Conservation (phyloP, 1,140 invertebrate species). For the Zophobas atratus region DNA sequence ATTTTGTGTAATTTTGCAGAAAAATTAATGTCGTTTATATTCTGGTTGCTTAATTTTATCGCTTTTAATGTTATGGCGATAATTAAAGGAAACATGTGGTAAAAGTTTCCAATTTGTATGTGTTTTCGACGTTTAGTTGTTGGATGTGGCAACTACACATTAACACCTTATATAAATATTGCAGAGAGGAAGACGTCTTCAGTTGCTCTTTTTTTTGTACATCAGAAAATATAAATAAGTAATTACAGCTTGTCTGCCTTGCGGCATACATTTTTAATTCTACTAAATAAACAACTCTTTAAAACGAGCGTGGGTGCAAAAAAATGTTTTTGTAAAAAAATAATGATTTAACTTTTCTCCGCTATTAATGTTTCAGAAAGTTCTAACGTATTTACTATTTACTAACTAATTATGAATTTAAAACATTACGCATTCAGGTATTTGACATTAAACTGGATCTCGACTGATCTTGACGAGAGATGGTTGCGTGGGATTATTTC, state of each 20-base stretch:
- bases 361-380: too few relatives aligned
- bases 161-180: slow-evolving; percentile 33
- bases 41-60: slow-evolving; percentile 26
- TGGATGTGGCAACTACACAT: slow-evolving; percentile 30
- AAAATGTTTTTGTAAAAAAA: neutral
- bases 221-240: neutral
- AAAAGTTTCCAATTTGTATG: slow-evolving; percentile 36
- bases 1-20: neutral
- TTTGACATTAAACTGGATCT: too few relatives aligned
- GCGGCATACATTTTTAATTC: neutral
- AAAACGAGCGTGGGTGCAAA: neutral
- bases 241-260: neutral
- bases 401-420: too few relatives aligned
- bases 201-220: too few relatives aligned
- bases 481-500: too few relatives aligned
- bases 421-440: too few relatives aligned
- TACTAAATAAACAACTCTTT: neutral
- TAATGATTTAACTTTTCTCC: too few relatives aligned
- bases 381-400: too few relatives aligned
- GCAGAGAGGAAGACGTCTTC: slow-evolving; percentile 1
- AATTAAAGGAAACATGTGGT: slow-evolving; percentile 37
- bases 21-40: slow-evolving; percentile 38
- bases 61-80: slow-evolving; percentile 37
- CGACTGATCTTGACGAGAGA: too few relatives aligned
- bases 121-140: slow-evolving; percentile 6